Evolutionary conservation across 2,888 invertebrate genomes (phyloP), one percentile per base, ranked within the genome.

Genomic region (Sinelater perroti): DNA sequence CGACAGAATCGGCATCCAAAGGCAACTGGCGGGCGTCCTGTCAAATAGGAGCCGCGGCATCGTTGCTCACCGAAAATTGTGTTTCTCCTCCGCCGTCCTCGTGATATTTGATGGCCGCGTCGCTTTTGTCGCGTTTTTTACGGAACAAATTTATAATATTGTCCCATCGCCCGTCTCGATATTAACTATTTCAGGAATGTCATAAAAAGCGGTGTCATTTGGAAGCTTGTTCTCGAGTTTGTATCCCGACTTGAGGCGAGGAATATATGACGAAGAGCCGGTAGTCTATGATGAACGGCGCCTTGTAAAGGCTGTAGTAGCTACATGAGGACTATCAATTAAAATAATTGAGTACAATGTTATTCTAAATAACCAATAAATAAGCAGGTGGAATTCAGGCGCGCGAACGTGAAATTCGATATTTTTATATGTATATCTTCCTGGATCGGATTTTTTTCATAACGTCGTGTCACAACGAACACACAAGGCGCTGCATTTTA

Each of bases 341-440:
- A 61, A 61, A 58, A 54, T 58, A 61, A 61, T 59, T 59, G 56
- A 52, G 38, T 59, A 58, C 58, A 38, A 52, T 56, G 55, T 59
- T 59, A 38, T 49, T 42, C 33, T 52, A 59, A 59, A 59, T 56
- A 52, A 59, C 55, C 45, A 44, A 59, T 62, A 62, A 56, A 62
- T 56, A 50, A 45, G 24, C 30, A 36, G 38, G 46, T 54, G 46
- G 36, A 44, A 54, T 46, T 54, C 20, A 18, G 31, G 28, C 30
- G 3, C 30, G 36, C 17, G 30, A 54, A 54, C 44, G 17, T 31
- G 44, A 42, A 44, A 54, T 46, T 26, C 36, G 53, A 45, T 53
- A 35, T 45, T 45, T 45, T 35, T 45, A 44, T 44, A 14, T 35
- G 13, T 26, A 44, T 35, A 31, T 52, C 18, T 36, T 36, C 1